phyloP scores from a whole-genome alignment of 2,888 invertebrate genomes.

The Empis livida region DNA sequence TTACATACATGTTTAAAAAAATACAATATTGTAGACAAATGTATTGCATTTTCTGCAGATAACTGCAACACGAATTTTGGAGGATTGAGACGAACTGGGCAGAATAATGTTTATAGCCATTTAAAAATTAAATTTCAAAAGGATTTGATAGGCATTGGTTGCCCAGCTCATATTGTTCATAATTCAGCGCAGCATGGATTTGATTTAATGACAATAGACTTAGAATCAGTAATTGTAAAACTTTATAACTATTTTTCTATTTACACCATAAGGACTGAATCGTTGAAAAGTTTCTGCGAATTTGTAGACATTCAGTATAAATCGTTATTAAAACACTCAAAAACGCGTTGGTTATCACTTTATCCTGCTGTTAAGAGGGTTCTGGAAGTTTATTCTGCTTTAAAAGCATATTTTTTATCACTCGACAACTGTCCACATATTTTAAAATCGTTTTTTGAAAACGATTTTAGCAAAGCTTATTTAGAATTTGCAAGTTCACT shows the following conservation, averaged over 20 bases:
- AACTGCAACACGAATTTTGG: slow-evolving; percentile 14
- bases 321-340: slow-evolving; percentile 3
- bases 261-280: slow-evolving; percentile 3
- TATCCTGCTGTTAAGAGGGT: slow-evolving; percentile 2
- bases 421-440: not conserved
- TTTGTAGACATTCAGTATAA: slow-evolving; percentile 4
- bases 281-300: slow-evolving; percentile 1
- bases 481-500: not conserved
- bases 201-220: slow-evolving; percentile 1
- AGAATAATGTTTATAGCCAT: slow-evolving; percentile 9
- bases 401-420: not conserved
- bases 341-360: slow-evolving; percentile 4
- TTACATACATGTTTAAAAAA: not conserved
- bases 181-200: slow-evolving; percentile 4
- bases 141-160: not conserved
- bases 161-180: slow-evolving; percentile 4
- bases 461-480: slow-evolving; percentile 1
- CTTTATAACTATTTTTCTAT: slow-evolving; percentile 5
- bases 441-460: slow-evolving; percentile 1
- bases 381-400: not conserved
- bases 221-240: slow-evolving; percentile 4
- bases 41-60: slow-evolving; percentile 7
- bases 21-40: slow-evolving; percentile 1
- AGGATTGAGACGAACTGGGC: slow-evolving; percentile 8
- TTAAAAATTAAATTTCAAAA: not conserved